Evolutionary conservation across 2,797 vertebrate genomes (phyloP).

Genomic region (Labroides dimidiatus): DNA sequence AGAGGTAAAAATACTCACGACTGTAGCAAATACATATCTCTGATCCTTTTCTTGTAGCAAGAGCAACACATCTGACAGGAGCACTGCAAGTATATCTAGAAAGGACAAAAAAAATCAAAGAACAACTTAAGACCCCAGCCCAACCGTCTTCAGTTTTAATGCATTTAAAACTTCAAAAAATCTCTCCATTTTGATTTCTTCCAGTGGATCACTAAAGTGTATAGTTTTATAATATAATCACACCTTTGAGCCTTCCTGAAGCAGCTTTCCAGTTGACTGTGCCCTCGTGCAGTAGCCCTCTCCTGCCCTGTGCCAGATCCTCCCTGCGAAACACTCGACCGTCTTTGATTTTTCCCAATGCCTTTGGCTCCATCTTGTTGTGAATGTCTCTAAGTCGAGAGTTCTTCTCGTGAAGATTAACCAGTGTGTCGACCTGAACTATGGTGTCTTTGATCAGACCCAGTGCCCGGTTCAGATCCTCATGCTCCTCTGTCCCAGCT

Average conservation of each 20-base stretch:
- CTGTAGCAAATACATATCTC: conserved; percentile 91
- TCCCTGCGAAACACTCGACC: conserved; percentile 90
- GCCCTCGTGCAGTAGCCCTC: conserved; percentile 87
- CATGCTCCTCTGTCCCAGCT: conserved; percentile 90
- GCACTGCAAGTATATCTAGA: conserved; percentile 92
- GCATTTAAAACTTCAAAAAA: background rate
- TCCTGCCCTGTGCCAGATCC: conserved; percentile 84
- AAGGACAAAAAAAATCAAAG: conserved; percentile 30
- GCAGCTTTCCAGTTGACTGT: conserved; percentile 93
- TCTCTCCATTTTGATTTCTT: background rate
- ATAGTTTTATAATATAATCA: background rate
- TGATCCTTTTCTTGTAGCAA: conserved; percentile 98
- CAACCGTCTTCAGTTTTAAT: background rate
- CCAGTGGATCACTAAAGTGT: background rate
- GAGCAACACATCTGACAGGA: conserved; percentile 92
- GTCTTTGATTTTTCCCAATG: conserved; percentile 90
- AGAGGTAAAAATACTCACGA: conserved; percentile 84
- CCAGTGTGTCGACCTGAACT: conserved; percentile 88
- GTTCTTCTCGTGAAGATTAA: conserved; percentile 89
- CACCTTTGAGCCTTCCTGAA: conserved; percentile 95
- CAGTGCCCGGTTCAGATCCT: conserved; percentile 88
- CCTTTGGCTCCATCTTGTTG: conserved; percentile 91
- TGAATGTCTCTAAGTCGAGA: conserved; percentile 91
- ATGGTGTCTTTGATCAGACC: conserved; percentile 90
- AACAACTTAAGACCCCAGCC: background rate